phyloP scores from a whole-genome alignment of 2,797 vertebrate genomes.

The Sebastes hopkinsi region DNA sequence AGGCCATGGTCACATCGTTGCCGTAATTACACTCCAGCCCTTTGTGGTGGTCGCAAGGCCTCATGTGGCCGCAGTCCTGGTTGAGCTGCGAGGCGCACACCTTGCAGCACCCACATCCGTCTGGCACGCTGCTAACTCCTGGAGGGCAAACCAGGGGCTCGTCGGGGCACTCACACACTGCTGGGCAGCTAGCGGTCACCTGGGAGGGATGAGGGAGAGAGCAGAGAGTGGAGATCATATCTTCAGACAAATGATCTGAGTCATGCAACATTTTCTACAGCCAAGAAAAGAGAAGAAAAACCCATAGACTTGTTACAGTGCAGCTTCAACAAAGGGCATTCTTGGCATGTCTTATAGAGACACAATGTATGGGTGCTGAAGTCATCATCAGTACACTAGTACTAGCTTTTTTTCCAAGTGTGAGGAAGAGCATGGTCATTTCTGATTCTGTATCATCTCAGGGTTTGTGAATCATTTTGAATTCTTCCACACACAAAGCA shows the following conservation, averaged over 20 bases:
- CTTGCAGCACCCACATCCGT: slow-evolving; percentile 82
- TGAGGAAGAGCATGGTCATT: neutral
- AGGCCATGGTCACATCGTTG: slow-evolving; percentile 73
- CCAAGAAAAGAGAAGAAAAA: neutral
- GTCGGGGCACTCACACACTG: slow-evolving; percentile 69
- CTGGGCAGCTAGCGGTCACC: slow-evolving; percentile 76
- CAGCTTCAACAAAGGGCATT: neutral
- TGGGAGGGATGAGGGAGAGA: slow-evolving; percentile 35
- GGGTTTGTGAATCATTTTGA: neutral
- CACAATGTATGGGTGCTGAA: neutral
- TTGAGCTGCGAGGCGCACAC: slow-evolving; percentile 85
- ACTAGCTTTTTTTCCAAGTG: neutral
- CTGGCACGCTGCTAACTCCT: slow-evolving; percentile 75
- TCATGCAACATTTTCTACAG: neutral
- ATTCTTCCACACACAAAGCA: neutral
- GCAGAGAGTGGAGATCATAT: neutral
- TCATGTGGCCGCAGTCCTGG: slow-evolving; percentile 77
- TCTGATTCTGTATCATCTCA: neutral
- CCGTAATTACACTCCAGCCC: slow-evolving; percentile 86
- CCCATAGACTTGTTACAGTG: neutral
- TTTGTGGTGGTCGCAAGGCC: slow-evolving; percentile 85
- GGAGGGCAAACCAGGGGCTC: slow-evolving; percentile 67
- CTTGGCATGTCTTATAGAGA: neutral
- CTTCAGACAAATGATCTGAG: neutral
- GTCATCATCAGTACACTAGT: neutral